Conservation (phyloP, 2,797 vertebrate species). For the Ctenopoma multispine region DNA sequence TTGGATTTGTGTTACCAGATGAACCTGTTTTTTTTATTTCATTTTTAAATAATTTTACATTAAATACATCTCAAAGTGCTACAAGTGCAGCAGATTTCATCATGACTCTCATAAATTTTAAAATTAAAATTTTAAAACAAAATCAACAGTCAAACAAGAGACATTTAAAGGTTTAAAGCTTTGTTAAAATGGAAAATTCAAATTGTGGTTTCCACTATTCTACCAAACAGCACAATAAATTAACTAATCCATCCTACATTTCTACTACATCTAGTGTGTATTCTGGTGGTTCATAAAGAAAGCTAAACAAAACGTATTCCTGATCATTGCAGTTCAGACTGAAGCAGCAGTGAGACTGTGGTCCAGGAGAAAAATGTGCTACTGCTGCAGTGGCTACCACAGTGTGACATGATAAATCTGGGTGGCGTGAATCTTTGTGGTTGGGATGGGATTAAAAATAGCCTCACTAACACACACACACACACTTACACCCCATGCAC, state of each 20-base stretch:
- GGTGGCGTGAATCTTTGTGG: constrained; percentile 53
- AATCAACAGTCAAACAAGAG: too few relatives aligned
- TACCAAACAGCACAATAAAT: not conserved
- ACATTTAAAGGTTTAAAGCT: too few relatives aligned
- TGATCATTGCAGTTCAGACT: constrained; percentile 5
- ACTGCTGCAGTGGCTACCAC: constrained; percentile 14
- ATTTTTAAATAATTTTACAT: too few relatives aligned
- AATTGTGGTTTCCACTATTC: too few relatives aligned
- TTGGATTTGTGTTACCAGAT: too few relatives aligned
- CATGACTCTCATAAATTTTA: too few relatives aligned
- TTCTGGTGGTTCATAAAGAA: not conserved
- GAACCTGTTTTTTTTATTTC: too few relatives aligned
- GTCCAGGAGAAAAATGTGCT: constrained; percentile 9
- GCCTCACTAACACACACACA: constrained; percentile 20
- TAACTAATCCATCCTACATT: not conserved
- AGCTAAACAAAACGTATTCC: not conserved
- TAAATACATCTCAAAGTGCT: too few relatives aligned
- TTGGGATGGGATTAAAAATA: constrained; percentile 65
- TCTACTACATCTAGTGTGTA: not conserved
- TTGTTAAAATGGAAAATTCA: too few relatives aligned
- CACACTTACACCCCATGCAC: constrained; percentile 53
- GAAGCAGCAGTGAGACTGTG: constrained; percentile 2
- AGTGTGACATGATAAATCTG: constrained; percentile 39
- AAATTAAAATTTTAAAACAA: too few relatives aligned
- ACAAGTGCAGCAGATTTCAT: too few relatives aligned